Evolutionary conservation across 2,113 vertebrate species (phyloP), one percentile per base, ranked within the genome.

Genomic region (Canis aureus): DNA sequence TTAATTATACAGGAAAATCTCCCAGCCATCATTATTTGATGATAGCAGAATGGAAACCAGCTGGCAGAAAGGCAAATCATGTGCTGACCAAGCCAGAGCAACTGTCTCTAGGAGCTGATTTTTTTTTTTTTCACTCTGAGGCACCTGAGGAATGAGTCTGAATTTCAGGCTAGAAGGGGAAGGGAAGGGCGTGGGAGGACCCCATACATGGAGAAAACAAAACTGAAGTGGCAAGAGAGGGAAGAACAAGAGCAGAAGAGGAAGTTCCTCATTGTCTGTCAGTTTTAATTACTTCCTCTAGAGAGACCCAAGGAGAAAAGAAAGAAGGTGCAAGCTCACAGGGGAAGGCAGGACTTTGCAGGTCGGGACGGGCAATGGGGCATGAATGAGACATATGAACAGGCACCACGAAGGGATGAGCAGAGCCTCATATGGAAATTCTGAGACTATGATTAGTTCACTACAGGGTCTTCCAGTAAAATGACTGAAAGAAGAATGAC

Each of bases 201-300:
- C 11, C 7, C 25, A 27, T 22, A 71, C 20, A 2, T 60, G 55
- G 20, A 90, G 80, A 79, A 94, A 90, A 80, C 51, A 93, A 74
- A 94, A 67, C 17, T 57, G 1, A 4, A 80, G 67, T 32, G 20
- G 13, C 2, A 20, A 81, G n/a, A 84, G 43, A 89, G 35, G 60
- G 78, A 83, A 79, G 51, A 53, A 12, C 81, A 55, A 82, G 67
- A 38, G 29, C n/a, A 17, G 4, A 81, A 84, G 73, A 83, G 82
- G 85, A 89, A 96, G 93, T 73, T 49, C 43, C 73, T 91, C 1
- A 12, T 94, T 38, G 25, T 71, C 83, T 64, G 80, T 35, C 8
- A 6, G 29, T 62, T 93, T 76, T 57, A 91, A 92, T 96, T 59
- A 83, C 53, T 97, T 95, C 80, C 83, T 79, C 83, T 74, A 22